Conservation (phyloP, 2,113 vertebrate genomes). For the Syngnathus floridae region DNA sequence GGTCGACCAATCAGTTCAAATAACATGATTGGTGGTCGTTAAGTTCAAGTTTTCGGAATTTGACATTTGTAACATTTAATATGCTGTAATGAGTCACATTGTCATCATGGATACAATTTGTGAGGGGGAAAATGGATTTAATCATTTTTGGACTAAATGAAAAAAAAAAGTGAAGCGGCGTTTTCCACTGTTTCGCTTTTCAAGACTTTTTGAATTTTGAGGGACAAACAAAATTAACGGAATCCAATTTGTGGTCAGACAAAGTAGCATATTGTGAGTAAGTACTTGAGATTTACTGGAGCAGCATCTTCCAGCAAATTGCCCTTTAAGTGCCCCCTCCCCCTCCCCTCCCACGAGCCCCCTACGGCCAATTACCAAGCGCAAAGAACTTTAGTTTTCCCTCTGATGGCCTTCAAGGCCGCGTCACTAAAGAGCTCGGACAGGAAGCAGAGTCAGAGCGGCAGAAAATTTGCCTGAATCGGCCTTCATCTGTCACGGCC, state of each 20-base stretch:
- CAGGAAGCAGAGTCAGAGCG: constrained; percentile 65
- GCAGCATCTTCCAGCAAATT: constrained; percentile 11
- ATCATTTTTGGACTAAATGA: neutral
- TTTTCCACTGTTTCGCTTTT: neutral
- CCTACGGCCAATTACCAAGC: constrained; percentile 29
- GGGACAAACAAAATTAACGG: neutral
- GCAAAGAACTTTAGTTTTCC: constrained; percentile 37
- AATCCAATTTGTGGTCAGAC: neutral
- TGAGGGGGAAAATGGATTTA: too few species aligned
- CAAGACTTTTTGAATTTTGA: neutral
- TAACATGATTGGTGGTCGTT: too few species aligned
- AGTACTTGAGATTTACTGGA: constrained; percentile 12
- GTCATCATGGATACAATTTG: too few species aligned
- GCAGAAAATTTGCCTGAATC: constrained; percentile 69
- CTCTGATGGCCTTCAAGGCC: constrained; percentile 42
- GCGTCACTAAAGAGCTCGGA: constrained; percentile 53
- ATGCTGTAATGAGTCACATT: too few species aligned
- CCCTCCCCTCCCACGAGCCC: neutral
- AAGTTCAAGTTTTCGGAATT: too few species aligned
- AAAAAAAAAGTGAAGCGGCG: too few species aligned
- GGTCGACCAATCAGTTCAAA: too few species aligned
- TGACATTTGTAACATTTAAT: too few species aligned
- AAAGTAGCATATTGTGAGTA: neutral
- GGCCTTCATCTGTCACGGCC: constrained; percentile 66
- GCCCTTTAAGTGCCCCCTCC: constrained; percentile 19